phyloP scores from a whole-genome alignment of 2,888 invertebrate genomes.

The Troides helena region DNA sequence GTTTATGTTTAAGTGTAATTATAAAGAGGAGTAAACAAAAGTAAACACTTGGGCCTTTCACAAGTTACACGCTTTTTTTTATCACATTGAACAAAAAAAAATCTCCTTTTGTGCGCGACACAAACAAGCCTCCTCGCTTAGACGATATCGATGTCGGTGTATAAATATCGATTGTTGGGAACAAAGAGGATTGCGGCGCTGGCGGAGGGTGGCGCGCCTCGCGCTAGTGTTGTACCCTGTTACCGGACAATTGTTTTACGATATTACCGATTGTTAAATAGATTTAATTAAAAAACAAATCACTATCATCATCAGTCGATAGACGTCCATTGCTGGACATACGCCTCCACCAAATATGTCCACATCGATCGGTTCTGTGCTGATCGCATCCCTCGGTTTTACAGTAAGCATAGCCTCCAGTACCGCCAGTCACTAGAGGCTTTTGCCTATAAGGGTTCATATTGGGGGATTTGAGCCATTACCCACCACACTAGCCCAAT shows the following conservation, averaged over 20 bases:
- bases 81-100: conserved; percentile 20
- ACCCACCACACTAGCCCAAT: too few species aligned
- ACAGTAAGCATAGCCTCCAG: too few species aligned
- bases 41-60: conserved; percentile 9
- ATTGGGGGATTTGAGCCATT: too few species aligned
- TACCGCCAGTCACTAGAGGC: too few species aligned
- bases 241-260: conserved; percentile 8
- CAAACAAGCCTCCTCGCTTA: conserved; percentile 70
- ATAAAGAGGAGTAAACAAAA: not conserved
- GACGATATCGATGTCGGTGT: conserved; percentile 53
- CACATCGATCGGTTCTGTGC: too few species aligned
- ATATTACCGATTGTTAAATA: not conserved
- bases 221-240: conserved; percentile 41
- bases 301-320: too few species aligned
- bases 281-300: too few species aligned
- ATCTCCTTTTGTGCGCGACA: conserved; percentile 33
- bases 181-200: conserved; percentile 62
- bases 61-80: conserved; percentile 1
- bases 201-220: conserved; percentile 46
- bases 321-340: too few species aligned
- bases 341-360: too few species aligned
- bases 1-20: not conserved
- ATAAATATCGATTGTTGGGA: conserved; percentile 61
- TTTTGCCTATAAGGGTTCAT: too few species aligned
- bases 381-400: too few species aligned